phyloP scores from a whole-genome alignment of 2,888 invertebrate species.

The Watsonalla cultraria region DNA sequence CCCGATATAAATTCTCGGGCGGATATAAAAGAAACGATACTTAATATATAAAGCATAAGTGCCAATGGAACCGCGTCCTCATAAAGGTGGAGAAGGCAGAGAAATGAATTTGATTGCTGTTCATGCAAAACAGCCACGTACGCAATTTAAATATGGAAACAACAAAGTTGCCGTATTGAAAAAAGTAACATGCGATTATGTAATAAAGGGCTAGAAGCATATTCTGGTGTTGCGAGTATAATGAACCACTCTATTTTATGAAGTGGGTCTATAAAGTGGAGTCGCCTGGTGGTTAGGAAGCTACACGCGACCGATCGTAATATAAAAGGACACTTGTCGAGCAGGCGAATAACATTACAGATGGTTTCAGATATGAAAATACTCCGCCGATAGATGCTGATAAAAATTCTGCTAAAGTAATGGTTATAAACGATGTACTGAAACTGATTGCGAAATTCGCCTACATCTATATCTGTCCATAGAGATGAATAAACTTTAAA shows the following conservation, averaged over 20 bases:
- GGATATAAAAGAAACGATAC: slow-evolving; percentile 34
- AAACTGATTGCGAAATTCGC: too few relatives aligned
- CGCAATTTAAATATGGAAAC: slow-evolving; percentile 2
- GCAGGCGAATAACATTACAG: slow-evolving; percentile 55
- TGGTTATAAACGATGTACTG: not conserved
- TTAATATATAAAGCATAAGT: slow-evolving; percentile 34
- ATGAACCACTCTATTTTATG: slow-evolving; percentile 68
- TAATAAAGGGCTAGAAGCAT: slow-evolving; percentile 52
- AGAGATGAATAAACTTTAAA: too few relatives aligned
- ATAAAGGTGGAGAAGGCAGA: slow-evolving; percentile 36
- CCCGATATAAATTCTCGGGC: slow-evolving; percentile 48
- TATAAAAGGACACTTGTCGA: slow-evolving; percentile 66
- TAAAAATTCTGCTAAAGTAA: slow-evolving; percentile 32
- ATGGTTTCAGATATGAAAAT: slow-evolving; percentile 43
- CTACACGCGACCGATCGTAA: slow-evolving; percentile 43
- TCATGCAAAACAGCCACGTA: slow-evolving; percentile 21
- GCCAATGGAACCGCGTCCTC: slow-evolving; percentile 36
- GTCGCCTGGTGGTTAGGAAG: slow-evolving; percentile 40
- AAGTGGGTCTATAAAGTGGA: slow-evolving; percentile 58
- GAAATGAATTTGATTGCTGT: slow-evolving; percentile 45
- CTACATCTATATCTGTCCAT: too few relatives aligned
- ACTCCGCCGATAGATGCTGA: slow-evolving; percentile 35
- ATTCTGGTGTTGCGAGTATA: slow-evolving; percentile 47
- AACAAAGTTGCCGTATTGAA: slow-evolving; percentile 40
- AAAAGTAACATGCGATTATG: slow-evolving; percentile 52